Percentiles rank a stretch among this genome's conserved stretches.
Evolutionary conservation across 2,888 invertebrate genomes (phyloP).

Genomic region (Dryadula phaetusa): DNA sequence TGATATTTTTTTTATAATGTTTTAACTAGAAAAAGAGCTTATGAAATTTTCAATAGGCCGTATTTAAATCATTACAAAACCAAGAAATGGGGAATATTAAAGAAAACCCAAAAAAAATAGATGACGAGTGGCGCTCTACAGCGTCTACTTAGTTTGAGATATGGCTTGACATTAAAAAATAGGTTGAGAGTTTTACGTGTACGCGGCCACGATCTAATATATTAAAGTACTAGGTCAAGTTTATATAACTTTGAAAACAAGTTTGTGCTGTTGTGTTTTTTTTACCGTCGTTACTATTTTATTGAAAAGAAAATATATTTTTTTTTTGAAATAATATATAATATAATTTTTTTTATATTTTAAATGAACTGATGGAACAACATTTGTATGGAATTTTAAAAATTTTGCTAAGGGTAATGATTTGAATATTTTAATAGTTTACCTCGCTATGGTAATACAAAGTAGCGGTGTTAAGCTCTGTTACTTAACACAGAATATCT

Average conservation of each 20-base stretch:
- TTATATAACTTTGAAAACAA: constrained; percentile 7
- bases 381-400: no score
- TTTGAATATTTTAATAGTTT: no score
- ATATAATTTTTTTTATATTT: no score
- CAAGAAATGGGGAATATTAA: constrained; percentile 1
- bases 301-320: neutral
- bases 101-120: constrained; percentile 14
- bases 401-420: no score
- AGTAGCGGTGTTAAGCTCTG: no score
- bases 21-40: neutral
- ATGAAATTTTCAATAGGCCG: neutral
- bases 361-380: no score
- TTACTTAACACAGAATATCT: no score
- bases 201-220: constrained; percentile 25
- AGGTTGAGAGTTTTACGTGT: constrained; percentile 15
- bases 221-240: constrained; percentile 21
- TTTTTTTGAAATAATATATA: no score
- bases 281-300: neutral
- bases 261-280: neutral
- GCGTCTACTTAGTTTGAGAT: constrained; percentile 10
- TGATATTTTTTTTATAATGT: no score
- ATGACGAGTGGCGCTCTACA: neutral
- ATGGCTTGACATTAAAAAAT: constrained; percentile 23
- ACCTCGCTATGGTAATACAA: no score
- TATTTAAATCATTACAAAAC: neutral